Percentiles rank a stretch among this genome's conserved stretches.
Evolutionary conservation across 2,113 vertebrate species (phyloP).

Genomic region (Reinhardtius hippoglossoides): DNA sequence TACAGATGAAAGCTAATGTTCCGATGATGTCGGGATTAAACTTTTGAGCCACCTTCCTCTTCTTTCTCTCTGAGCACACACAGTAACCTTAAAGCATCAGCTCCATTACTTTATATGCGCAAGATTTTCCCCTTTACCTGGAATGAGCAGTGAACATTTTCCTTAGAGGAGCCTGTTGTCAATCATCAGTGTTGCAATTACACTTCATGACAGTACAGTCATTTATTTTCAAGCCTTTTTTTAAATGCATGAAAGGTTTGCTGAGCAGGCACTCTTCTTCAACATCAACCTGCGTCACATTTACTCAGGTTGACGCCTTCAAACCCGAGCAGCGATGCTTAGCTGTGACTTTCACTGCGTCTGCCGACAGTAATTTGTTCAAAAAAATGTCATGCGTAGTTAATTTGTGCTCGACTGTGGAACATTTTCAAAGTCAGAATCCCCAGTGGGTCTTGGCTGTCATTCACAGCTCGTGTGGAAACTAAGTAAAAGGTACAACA

Average conservation of each 20-base stretch:
- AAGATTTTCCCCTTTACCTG: background rate
- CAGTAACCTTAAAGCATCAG: constrained; percentile 1
- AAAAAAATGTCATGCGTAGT: background rate
- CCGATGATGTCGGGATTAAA: constrained; percentile 31
- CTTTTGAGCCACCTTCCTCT: constrained; percentile 15
- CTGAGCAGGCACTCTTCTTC: constrained; percentile 30
- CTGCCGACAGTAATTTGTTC: background rate
- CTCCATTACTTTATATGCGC: constrained; percentile 12
- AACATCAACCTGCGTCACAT: constrained; percentile 25
- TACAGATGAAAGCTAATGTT: constrained; percentile 18
- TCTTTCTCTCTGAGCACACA: constrained; percentile 29
- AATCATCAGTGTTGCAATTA: constrained; percentile 12
- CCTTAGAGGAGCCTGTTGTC: constrained; percentile 13
- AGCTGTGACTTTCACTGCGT: constrained; percentile 16
- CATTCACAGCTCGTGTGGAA: background rate
- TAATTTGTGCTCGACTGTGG: background rate
- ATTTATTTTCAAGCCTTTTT: constrained; percentile 15
- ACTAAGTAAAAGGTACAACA: background rate
- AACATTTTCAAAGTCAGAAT: background rate
- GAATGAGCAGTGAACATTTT: constrained; percentile 10
- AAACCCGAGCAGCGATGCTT: constrained; percentile 4
- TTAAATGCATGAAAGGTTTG: constrained; percentile 22
- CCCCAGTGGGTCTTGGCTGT: background rate
- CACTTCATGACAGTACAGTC: background rate
- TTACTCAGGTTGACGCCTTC: constrained; percentile 23